Evolutionary conservation across 2,888 invertebrate genomes (phyloP), one percentile per base, ranked within the genome.

Genomic region (Thumatha senex): DNA sequence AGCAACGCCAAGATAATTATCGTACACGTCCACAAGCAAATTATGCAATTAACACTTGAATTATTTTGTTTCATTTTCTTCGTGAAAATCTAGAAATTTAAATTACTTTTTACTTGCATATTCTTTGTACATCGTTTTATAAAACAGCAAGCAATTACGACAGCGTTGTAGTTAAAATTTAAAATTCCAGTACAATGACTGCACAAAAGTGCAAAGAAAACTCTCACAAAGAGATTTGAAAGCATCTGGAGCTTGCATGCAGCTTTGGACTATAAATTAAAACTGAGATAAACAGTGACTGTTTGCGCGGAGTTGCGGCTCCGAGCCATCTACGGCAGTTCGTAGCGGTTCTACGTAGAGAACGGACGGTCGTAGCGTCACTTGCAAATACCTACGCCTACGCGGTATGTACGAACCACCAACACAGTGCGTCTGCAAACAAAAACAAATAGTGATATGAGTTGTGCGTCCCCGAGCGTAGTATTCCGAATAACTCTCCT

Each of bases 361-460:
- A 73, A 72, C 78, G 82, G 82, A 78, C 86, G 85, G 73, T 61
- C 77, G 83, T 82, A 81, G 81, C 80, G 64, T n/a, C 60, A 68
- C 64, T 83, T 24, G 85, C 82, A 83, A 84, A 74, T 46, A 59
- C 57, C 11, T 62, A 82, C 84, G 76, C 72, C 74, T 72, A 73
- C 82, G 82, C 90, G 90, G 80, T 79, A 90, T 89, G 90, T 83
- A 76, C 84, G 80, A 79, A 71, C 72, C 74, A 74, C 67, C 67
- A 74, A 72, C 75, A 78, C 78, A 76, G 78, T 78, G 77, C 80
- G 78, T 78, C 72, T 63, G 70, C 66, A 82, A 87, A 89, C 81
- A 83, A 77, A 86, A 89, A 88, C 89, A 90, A 89, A 85, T 84
- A 87, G 89, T 90, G 89, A 90, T 89, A 91, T 91, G 90, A 91